These are phyloP conservation scores for Paramisgurnus dabryanus DNA, from an alignment of 2,113 vertebrate genomes.

Conservation along the genomic window DNA sequence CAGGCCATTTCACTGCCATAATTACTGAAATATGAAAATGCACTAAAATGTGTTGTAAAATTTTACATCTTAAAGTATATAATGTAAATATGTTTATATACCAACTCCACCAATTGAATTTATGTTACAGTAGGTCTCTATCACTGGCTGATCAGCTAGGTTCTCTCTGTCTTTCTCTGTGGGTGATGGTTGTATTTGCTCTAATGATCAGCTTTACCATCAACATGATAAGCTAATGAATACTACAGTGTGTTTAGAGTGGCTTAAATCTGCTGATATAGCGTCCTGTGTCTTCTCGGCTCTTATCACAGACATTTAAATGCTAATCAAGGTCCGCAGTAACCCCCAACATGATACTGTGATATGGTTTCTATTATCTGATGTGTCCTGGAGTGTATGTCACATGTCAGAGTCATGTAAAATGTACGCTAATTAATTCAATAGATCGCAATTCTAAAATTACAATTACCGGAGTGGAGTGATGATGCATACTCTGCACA, in stretches of 20 bases:
- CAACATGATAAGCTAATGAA: slow-evolving; percentile 29
- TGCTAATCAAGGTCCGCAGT: slow-evolving; percentile 40
- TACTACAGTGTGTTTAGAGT: slow-evolving; percentile 36
- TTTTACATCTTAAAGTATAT: too few relatives aligned
- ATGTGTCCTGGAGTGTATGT: slow-evolving; percentile 30
- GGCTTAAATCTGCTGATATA: slow-evolving; percentile 25
- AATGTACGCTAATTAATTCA: slow-evolving; percentile 22
- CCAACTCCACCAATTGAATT: not conserved
- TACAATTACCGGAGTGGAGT: too few relatives aligned
- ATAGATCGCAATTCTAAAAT: not conserved
- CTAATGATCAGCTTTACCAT: slow-evolving; percentile 31
- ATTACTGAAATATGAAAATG: too few relatives aligned
- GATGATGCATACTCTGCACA: too few relatives aligned
- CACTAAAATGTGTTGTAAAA: too few relatives aligned
- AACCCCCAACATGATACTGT: slow-evolving; percentile 33
- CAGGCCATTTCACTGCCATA: too few relatives aligned
- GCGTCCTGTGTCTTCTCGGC: slow-evolving; percentile 13
- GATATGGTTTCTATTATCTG: slow-evolving; percentile 29
- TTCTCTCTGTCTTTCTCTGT: not conserved
- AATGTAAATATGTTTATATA: not conserved
- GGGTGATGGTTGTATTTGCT: slow-evolving; percentile 36
- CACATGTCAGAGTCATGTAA: not conserved
- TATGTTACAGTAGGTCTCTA: not conserved
- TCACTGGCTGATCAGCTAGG: slow-evolving; percentile 17
- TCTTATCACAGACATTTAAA: slow-evolving; percentile 40